phyloP scores from a whole-genome alignment of 2,888 invertebrate genomes.

The Hypercompe scribonia region DNA sequence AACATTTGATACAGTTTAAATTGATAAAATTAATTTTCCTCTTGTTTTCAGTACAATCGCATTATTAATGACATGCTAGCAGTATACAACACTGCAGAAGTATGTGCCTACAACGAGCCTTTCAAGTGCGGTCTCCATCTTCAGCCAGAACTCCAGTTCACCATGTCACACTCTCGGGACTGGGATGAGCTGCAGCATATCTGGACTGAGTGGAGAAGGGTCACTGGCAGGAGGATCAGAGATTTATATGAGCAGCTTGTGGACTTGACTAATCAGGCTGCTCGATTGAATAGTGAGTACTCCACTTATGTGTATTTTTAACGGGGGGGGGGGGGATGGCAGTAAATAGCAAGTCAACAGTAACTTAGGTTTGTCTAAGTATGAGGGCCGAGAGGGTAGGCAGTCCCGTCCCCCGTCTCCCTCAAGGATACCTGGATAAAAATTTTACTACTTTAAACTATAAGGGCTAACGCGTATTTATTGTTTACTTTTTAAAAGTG shows the following conservation, averaged over 20 bases:
- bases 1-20: not conserved
- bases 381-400: no score
- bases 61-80: slow-evolving; percentile 95
- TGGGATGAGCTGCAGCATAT: slow-evolving; percentile 95
- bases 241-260: slow-evolving; percentile 93
- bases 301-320: not conserved
- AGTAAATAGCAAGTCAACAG: no score
- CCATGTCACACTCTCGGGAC: slow-evolving; percentile 92
- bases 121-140: slow-evolving; percentile 93
- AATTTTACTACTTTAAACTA: no score
- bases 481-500: no score
- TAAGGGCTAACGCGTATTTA: no score
- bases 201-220: slow-evolving; percentile 96
- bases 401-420: no score
- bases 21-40: not conserved
- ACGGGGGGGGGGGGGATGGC: no score
- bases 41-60: slow-evolving; percentile 92
- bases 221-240: slow-evolving; percentile 92
- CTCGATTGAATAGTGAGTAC: slow-evolving; percentile 92
- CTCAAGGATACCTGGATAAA: no score
- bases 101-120: slow-evolving; percentile 94
- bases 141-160: slow-evolving; percentile 91
- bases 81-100: slow-evolving; percentile 93
- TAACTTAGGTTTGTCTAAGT: no score
- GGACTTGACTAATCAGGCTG: slow-evolving; percentile 93